Evolutionary conservation across 2,888 invertebrate genomes (phyloP), one percentile per base, ranked within the genome.

Genomic region (Marasmarcha lunaedactyla): DNA sequence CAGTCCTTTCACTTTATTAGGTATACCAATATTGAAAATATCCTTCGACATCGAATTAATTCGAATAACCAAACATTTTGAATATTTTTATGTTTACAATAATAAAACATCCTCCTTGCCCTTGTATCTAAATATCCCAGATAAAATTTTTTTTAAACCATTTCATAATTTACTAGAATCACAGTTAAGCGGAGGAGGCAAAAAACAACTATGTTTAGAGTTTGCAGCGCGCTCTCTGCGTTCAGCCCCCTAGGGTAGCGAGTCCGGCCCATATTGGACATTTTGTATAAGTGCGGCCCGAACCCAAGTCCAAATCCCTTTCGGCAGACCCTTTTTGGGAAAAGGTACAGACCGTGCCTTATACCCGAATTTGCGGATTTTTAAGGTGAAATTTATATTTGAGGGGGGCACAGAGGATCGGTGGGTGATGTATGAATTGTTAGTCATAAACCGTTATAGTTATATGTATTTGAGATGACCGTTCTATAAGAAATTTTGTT

Each of bases 231-330:
- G 57, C 60, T 59, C 68, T 70, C 69, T 72, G 71, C 65, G 66
- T 69, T 57, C 57, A 54, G 64, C 60, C 71, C 71, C 63, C 59
- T 51, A 52, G 73, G 71, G 66, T 57, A 50, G 58, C 20, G 7
- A 20, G 20, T 3, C 20, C 7, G 3, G 66, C 63, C 70, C 70
- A 74, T 76, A 76, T 78, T 78, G 77, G 77, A 81, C 81, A 81
- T 83, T 83, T 79, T 79, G 79, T 83, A 72, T 81, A 83, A 83
- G 81, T 81, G 78, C 74, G 69, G 79, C 63, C 64, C 71, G 71
- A 73, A 71, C 70, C 78, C 78, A 78, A 69, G 70, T 68, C 71
- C 74, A 81, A 83, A 81, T 79, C 81, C 81, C 77, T 79, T 79
- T 79, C 67, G 73, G 69, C 57, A 51, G 70, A 73, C 79, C 81